Evolutionary conservation across 2,888 invertebrate genomes (phyloP).

Genomic region (Lagria hirta): DNA sequence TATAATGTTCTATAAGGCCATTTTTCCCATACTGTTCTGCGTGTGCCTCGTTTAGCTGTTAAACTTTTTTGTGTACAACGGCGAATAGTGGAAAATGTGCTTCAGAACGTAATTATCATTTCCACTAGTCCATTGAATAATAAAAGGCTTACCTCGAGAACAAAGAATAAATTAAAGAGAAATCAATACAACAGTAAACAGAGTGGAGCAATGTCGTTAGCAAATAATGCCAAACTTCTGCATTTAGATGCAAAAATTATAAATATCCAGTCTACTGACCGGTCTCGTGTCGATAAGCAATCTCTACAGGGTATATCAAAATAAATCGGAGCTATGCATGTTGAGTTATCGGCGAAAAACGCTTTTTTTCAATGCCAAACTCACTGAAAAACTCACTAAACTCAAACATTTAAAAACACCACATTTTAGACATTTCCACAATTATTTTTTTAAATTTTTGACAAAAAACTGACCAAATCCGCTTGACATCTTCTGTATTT

Average conservation of each 20-base stretch:
- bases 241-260: slow-evolving; percentile 25
- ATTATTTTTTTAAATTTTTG: too few relatives aligned
- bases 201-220: slow-evolving; percentile 6
- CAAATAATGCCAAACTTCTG: slow-evolving; percentile 11
- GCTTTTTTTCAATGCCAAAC: slow-evolving; percentile 30
- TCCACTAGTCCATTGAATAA: slow-evolving; percentile 35
- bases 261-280: slow-evolving; percentile 28
- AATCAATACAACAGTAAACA: slow-evolving; percentile 31
- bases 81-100: too few relatives aligned
- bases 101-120: too few relatives aligned
- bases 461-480: too few relatives aligned
- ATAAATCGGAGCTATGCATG: slow-evolving; percentile 35
- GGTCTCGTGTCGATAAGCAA: slow-evolving; percentile 31
- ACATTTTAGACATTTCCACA: too few relatives aligned
- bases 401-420: too few relatives aligned
- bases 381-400: too few relatives aligned
- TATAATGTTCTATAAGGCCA: too few relatives aligned
- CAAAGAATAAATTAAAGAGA: slow-evolving; percentile 37
- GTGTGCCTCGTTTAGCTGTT: too few relatives aligned
- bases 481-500: too few relatives aligned
- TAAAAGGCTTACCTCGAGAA: slow-evolving; percentile 34
- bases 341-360: slow-evolving; percentile 26
- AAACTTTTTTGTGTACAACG: too few relatives aligned
- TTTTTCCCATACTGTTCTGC: too few relatives aligned
- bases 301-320: slow-evolving; percentile 31